These are phyloP conservation scores for Monoplex corrugatus DNA, from an alignment of 2,888 invertebrate genomes.

Conservation along the genomic window DNA sequence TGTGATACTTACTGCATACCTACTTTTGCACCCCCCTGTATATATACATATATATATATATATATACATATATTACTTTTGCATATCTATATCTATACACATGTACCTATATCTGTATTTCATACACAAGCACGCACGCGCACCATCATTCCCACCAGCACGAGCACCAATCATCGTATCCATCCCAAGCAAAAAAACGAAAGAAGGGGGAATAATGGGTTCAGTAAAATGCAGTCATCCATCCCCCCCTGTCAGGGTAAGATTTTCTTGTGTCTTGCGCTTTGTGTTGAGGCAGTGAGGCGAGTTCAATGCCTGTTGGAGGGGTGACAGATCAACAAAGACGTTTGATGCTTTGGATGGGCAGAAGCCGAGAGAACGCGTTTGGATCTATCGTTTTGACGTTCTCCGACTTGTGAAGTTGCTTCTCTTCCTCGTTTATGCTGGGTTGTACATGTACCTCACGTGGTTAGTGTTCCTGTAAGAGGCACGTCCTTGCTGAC, in stretches of 20 bases:
- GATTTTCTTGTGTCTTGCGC: background rate
- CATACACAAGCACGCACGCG: no score
- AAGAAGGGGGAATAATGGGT: conserved; percentile 27
- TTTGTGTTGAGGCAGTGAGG: conserved; percentile 19
- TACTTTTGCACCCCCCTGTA: no score
- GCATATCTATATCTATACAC: no score
- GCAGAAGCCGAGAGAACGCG: background rate
- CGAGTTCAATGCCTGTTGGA: background rate
- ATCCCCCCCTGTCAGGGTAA: background rate
- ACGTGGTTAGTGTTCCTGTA: no score
- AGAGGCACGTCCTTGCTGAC: no score
- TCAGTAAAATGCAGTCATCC: background rate
- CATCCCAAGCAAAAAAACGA: no score
- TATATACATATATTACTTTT: no score
- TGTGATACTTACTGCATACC: no score
- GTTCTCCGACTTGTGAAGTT: background rate
- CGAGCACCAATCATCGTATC: no score
- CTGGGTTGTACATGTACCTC: background rate
- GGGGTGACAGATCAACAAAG: conserved; percentile 26
- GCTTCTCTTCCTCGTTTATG: background rate
- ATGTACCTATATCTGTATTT: no score
- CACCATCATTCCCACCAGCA: no score
- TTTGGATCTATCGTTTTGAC: background rate
- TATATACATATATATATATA: no score
- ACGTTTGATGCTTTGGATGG: background rate